Evolutionary conservation across 2,113 vertebrate species (phyloP), one percentile per base, ranked within the genome.

Genomic region (Aldabrachelys gigantea): DNA sequence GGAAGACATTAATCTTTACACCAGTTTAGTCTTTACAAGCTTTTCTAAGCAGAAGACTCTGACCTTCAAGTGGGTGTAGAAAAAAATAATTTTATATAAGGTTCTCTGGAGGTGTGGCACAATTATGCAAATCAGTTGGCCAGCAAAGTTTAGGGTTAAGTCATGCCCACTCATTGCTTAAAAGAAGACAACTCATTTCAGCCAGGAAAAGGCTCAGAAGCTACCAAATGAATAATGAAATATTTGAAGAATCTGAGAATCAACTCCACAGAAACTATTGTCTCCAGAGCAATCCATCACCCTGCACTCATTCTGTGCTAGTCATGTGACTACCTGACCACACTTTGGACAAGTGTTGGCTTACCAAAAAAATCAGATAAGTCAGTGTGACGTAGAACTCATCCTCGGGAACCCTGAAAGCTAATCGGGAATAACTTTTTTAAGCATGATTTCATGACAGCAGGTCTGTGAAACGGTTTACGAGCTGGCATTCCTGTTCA

Each of bases 401-500:
- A 91, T 96, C 93, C 92, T 84, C 92, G 82, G 84, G 80, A 96
- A 80, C 49, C 88, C 85, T 95, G 87, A 93, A 92, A 96, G 94
- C 38, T 94, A 97, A 96, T 94, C 96, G 91, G 80, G 65, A 88
- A 47, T 83, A 89, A 69, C 1, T 78, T 92, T 91, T 90, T 95
- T 96, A 65, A 13, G 81, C 79, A 85, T 92, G 89, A 89, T 80
- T 87, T 93, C 95, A 94, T 94, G 96, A 96, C 90, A 96, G 88
- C 62, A 69, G 80, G 87, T 90, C 95, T 93, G 93, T 93, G 95
- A 96, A 97, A 96, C 80, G 85, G 89, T 88, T 97, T 92, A 92
- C 87, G 90, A 92, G 87, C 94, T 95, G 86, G 53, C 92, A 96
- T 92, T 44, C 22, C 92, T 44, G 75, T 95, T 90, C 56, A 50